Evolutionary conservation across 2,797 vertebrate species (phyloP).

Genomic region (Molossus alvarezi): DNA sequence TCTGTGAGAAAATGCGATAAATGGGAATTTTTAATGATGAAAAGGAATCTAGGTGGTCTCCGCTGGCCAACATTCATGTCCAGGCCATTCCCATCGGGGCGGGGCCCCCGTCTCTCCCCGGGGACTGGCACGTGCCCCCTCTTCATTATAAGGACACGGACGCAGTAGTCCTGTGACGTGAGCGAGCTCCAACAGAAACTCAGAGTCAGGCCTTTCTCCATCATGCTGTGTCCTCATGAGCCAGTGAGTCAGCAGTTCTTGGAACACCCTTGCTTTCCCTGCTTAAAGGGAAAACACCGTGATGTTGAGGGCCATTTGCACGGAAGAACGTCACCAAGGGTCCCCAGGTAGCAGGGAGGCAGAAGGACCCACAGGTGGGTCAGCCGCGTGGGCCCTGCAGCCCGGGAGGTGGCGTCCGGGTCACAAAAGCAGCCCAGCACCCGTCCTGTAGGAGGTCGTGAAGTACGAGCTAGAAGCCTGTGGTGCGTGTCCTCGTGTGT

Average conservation of each 20-base stretch:
- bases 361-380: fast-evolving
- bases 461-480: not conserved
- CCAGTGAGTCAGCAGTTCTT: not conserved
- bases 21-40: too few species aligned
- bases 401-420: fast-evolving
- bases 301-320: not conserved
- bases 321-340: not conserved
- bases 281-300: not conserved
- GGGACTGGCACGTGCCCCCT: not conserved
- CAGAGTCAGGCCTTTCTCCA: not conserved
- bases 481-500: too few species aligned
- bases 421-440: fast-evolving
- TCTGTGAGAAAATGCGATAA: too few species aligned
- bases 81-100: too few species aligned
- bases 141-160: not conserved
- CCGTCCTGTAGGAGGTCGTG: not conserved
- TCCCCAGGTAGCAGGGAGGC: fast-evolving
- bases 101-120: too few species aligned
- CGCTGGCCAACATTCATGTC: too few species aligned
- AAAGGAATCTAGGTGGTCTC: too few species aligned
- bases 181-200: not conserved
- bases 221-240: not conserved
- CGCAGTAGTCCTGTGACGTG: not conserved
- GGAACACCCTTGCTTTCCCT: not conserved
- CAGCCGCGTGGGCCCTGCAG: fast-evolving